Evolutionary conservation across 1,140 invertebrate genomes (phyloP).

Genomic region (Gryllus bimaculatus): DNA sequence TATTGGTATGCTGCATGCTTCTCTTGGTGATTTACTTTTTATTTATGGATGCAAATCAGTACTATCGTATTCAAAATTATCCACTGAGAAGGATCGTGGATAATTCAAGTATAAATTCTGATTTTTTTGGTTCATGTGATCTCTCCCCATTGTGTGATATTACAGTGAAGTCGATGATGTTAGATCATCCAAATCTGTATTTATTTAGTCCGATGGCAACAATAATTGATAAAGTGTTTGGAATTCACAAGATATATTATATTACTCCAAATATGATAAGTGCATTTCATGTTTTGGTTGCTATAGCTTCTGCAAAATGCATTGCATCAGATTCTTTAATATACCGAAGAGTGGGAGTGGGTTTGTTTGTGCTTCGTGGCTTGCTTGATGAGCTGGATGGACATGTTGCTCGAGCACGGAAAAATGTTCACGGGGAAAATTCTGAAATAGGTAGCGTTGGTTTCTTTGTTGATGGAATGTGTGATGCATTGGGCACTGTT

Average conservation of each 20-base stretch:
- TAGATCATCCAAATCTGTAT: conserved; percentile 68
- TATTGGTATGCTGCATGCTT: conserved; percentile 39
- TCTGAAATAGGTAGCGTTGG: conserved; percentile 60
- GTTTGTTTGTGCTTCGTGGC: conserved; percentile 63
- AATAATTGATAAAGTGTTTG: conserved; percentile 49
- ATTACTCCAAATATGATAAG: conserved; percentile 72
- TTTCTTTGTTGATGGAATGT: conserved; percentile 63
- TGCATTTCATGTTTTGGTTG: conserved; percentile 60
- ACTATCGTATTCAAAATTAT: conserved; percentile 49
- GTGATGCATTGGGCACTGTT: conserved; percentile 60
- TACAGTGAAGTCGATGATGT: conserved; percentile 61
- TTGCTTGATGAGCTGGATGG: conserved; percentile 73
- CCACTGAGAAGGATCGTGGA: conserved; percentile 29
- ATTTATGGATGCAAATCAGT: conserved; percentile 49
- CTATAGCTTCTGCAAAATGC: conserved; percentile 54
- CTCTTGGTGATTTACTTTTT: conserved; percentile 44
- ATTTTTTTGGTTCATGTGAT: conserved; percentile 39
- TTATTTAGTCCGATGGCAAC: conserved; percentile 60
- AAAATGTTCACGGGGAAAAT: conserved; percentile 55
- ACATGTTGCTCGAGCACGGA: conserved; percentile 59
- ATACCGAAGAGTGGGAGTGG: conserved; percentile 53
- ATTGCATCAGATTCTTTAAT: conserved; percentile 55
- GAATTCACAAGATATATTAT: conserved; percentile 46
- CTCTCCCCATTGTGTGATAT: conserved; percentile 62
- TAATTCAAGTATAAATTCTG: conserved; percentile 20